Evolutionary conservation across 2,797 vertebrate genomes (phyloP).

Genomic region (Acanthiza pusilla): DNA sequence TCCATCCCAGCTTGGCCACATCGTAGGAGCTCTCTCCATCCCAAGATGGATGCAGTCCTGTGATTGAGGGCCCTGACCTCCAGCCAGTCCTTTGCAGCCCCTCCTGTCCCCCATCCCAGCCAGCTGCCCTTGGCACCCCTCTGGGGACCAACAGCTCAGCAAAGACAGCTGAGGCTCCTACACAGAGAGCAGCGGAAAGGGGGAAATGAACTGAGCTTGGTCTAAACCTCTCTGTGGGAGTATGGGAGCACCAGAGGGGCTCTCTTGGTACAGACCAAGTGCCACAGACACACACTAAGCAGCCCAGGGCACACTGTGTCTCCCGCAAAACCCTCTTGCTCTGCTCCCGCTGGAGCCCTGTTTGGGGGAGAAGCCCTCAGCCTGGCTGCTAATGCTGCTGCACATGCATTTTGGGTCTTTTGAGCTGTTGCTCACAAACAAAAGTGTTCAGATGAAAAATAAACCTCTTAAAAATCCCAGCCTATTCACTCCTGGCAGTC

Average conservation of each 20-base stretch:
- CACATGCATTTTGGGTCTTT: constrained; percentile 53
- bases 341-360: background rate
- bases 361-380: constrained; percentile 60
- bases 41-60: accelerated
- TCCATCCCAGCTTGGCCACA: accelerated
- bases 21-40: accelerated
- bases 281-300: background rate
- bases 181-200: accelerated
- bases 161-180: background rate
- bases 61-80: background rate
- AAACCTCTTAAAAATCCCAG: constrained; percentile 74
- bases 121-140: background rate
- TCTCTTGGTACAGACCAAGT: background rate
- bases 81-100: background rate
- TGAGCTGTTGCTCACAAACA: constrained; percentile 69
- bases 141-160: accelerated
- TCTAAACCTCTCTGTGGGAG: background rate
- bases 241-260: background rate
- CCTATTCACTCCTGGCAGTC: constrained; percentile 75
- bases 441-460: constrained; percentile 75
- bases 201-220: background rate
- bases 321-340: constrained; percentile 19
- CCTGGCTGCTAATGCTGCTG: constrained; percentile 61
- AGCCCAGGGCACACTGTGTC: accelerated
- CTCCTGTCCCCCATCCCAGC: background rate